phyloP scores from a whole-genome alignment of 2,113 vertebrate species.

The Origma solitaria region DNA sequence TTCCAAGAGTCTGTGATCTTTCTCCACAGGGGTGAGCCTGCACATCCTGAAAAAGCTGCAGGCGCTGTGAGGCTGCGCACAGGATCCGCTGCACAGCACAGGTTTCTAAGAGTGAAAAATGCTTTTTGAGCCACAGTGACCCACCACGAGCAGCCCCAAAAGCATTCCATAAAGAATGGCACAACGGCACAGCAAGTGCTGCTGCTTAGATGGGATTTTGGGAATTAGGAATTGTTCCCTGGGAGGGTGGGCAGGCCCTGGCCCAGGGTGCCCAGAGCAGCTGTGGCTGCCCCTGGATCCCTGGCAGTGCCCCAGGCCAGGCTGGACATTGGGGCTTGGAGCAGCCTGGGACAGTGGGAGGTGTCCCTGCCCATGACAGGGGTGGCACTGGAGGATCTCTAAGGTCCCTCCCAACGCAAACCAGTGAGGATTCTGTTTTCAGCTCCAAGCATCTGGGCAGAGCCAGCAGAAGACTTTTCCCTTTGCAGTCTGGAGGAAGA shows the following conservation, averaged over 20 bases:
- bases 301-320: background rate
- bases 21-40: background rate
- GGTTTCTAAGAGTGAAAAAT: background rate
- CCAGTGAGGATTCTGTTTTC: background rate
- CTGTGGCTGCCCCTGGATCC: background rate
- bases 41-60: background rate
- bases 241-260: background rate
- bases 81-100: background rate
- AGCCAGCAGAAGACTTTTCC: background rate
- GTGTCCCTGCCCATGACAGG: background rate
- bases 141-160: background rate
- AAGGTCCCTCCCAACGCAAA: background rate
- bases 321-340: fast-evolving
- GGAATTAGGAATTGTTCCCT: background rate
- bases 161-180: fast-evolving
- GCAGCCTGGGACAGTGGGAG: background rate
- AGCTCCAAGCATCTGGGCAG: background rate
- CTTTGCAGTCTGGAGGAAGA: background rate
- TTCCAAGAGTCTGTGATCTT: background rate
- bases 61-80: background rate
- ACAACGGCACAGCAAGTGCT: background rate
- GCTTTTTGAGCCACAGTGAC: background rate
- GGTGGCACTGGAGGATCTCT: fast-evolving
- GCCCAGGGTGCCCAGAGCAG: background rate
- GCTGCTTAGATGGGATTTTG: background rate